Base-by-base conservation (phyloP, 2,113 vertebrate species). In the Indri indri region DNA sequence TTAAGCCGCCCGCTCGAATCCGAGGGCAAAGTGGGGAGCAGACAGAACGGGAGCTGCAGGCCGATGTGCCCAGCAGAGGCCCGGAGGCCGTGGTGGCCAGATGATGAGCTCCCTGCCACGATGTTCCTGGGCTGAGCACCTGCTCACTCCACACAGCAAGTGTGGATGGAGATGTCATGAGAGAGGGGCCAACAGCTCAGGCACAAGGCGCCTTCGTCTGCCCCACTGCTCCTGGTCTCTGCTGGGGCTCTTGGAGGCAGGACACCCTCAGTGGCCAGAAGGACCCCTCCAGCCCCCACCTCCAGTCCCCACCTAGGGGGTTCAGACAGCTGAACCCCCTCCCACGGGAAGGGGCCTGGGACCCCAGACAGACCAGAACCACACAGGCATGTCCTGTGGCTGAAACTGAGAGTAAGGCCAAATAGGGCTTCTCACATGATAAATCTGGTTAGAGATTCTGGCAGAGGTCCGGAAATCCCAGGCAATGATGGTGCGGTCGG, bases 401-500 rank as follows among this genome's bases (percentile, higher is more conserved):
- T 3, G 59, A 81, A 25, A 13, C 16, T 1, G 5, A 87, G 25
- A 17, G 10, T 66, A 65, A 32, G 0, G n/a, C 18, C 61, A 37
- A 14, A 1, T 0, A 2, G 5, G 42, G 63, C 77, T 80, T 59
- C 99, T 99, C 98, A 99, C 99, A 3, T 99, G 99, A 97, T 99
- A 99, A 92, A 99, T 99, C 98, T 99, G 99, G 98, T 99, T 99
- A 98, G 99, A 99, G 98, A 99, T 98, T 97, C 98, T 99, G 30
- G 99, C 99, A 10, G 99, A 98, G 37, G 99, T 99, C 90, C 98
- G 98, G 96, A 99, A 99, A 95, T 99, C 99, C 99, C 99, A 99
- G 4, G 99, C 99, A 5, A 99, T 99, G 4, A 99, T 99, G 22
- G 99, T 99, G 7, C 99, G 99, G 90, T 99, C 99, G 0, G 99